Evolutionary conservation across 2,797 vertebrate species (phyloP).

Genomic region (Karalla daura): DNA sequence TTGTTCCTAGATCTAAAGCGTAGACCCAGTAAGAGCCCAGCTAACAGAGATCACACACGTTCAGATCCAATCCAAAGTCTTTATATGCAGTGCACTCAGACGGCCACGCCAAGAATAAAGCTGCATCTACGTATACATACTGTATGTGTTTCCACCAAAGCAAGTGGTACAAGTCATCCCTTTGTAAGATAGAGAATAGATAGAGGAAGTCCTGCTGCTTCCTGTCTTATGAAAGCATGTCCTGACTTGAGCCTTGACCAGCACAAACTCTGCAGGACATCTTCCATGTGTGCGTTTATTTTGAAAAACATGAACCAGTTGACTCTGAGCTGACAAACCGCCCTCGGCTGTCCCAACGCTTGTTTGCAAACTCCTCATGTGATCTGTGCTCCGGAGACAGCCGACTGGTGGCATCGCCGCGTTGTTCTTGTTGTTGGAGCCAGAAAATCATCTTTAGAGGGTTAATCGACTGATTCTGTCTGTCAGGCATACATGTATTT

Average conservation of each 20-base stretch:
- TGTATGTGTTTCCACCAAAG: no score
- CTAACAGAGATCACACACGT: no score
- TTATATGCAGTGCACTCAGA: no score
- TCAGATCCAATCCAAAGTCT: not conserved
- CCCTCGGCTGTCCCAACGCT: constrained; percentile 9
- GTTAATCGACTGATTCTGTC: not conserved
- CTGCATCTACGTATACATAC: no score
- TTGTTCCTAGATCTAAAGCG: not conserved
- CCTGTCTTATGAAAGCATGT: constrained; percentile 39
- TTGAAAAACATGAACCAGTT: constrained; percentile 72
- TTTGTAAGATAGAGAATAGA: no score
- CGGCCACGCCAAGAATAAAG: no score
- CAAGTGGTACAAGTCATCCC: no score
- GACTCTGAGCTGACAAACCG: constrained; percentile 42
- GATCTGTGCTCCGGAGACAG: constrained; percentile 29
- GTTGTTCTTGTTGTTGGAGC: not conserved
- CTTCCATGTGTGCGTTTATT: constrained; percentile 60
- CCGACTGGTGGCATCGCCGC: not conserved
- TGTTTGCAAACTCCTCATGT: constrained; percentile 58
- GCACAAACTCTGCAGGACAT: constrained; percentile 56
- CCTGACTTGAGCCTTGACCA: constrained; percentile 67
- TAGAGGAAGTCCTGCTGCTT: constrained; percentile 34
- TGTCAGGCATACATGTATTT: no score
- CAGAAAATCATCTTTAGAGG: not conserved
- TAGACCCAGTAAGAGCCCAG: not conserved